Evolutionary conservation across 1,140 invertebrate species (phyloP).

Genomic region (Wasmannia auropunctata): DNA sequence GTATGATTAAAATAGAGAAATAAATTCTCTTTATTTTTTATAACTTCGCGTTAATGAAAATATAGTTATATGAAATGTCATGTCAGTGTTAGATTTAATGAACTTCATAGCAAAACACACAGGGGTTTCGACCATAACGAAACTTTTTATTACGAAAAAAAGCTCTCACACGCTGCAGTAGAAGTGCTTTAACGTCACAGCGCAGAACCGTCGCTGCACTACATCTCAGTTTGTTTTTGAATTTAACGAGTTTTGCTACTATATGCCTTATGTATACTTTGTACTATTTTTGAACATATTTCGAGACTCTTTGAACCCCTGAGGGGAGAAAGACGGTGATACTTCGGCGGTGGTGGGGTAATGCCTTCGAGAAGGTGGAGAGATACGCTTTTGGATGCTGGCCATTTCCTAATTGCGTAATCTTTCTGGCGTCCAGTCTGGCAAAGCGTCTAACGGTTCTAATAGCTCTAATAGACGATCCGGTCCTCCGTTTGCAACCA

Average conservation of each 20-base stretch:
- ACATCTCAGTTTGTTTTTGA: slow-evolving; percentile 16
- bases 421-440: slow-evolving; percentile 79
- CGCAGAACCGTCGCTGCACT: not conserved
- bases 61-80: not conserved
- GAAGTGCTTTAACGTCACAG: slow-evolving; percentile 1
- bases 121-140: not conserved
- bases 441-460: slow-evolving; percentile 68
- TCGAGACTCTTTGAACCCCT: slow-evolving; percentile 30
- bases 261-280: not conserved
- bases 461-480: slow-evolving; percentile 67
- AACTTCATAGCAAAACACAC: not conserved
- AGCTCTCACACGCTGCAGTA: not conserved
- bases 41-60: not conserved
- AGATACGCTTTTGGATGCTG: slow-evolving; percentile 76
- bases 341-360: not conserved
- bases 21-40: not conserved
- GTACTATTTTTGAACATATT: slow-evolving; percentile 29
- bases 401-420: slow-evolving; percentile 83
- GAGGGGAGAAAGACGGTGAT: slow-evolving; percentile 24
- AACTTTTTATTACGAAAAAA: not conserved
- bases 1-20: not conserved
- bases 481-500: slow-evolving; percentile 45
- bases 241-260: slow-evolving; percentile 22
- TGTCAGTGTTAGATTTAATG: not conserved
- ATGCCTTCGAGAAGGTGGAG: slow-evolving; percentile 51